Percentiles rank a stretch among this genome's conserved stretches.
Evolutionary conservation across 2,888 invertebrate species (phyloP).

Genomic region (Diplazon laetatorius): DNA sequence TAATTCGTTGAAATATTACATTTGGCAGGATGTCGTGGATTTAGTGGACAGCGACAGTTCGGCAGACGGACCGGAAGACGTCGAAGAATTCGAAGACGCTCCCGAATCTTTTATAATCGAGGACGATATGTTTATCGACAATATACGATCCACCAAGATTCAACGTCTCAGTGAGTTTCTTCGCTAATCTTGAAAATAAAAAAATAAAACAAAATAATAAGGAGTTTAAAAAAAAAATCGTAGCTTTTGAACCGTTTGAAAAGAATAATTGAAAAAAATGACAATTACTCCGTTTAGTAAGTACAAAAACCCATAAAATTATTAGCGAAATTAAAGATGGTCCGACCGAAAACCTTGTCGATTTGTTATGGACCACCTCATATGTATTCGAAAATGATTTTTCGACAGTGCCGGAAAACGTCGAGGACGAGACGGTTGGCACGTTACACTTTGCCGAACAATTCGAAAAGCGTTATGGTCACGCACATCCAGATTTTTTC

Average conservation of each 20-base stretch:
- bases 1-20: slow-evolving; percentile 42
- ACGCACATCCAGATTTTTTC: slow-evolving; percentile 94
- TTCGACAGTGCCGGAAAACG: slow-evolving; percentile 90
- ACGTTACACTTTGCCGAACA: slow-evolving; percentile 94
- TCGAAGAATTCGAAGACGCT: slow-evolving; percentile 94
- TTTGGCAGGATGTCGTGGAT: slow-evolving; percentile 86
- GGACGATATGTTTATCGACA: slow-evolving; percentile 93
- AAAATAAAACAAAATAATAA: not conserved
- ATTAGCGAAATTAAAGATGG: no score
- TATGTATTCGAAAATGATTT: no score
- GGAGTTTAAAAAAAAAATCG: not conserved
- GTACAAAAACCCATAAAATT: no score
- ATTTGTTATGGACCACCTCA: no score
- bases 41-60: slow-evolving; percentile 89
- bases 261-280: not conserved
- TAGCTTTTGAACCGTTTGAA: not conserved
- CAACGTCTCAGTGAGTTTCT: slow-evolving; percentile 89
- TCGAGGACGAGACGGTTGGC: slow-evolving; percentile 93
- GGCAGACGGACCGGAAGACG: slow-evolving; percentile 94
- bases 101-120: slow-evolving; percentile 92
- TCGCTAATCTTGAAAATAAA: no score
- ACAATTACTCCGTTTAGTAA: no score
- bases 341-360: no score
- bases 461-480: slow-evolving; percentile 93
- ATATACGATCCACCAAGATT: slow-evolving; percentile 86